These are phyloP conservation scores for Chromis chromis DNA, from an alignment of 2,797 vertebrate genomes.

Conservation along the genomic window DNA sequence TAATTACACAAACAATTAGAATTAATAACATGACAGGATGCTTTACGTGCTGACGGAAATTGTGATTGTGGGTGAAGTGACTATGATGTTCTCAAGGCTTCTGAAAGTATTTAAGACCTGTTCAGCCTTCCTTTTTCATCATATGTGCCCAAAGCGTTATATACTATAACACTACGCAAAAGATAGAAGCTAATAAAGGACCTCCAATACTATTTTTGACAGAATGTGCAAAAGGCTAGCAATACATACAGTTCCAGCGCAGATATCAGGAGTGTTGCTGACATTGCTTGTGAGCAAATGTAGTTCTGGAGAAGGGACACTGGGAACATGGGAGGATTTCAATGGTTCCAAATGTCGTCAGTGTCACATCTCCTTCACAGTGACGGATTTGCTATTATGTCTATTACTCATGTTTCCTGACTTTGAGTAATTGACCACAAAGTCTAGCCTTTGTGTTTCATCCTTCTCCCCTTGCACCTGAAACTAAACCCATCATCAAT, in stretches of 20 bases:
- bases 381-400: conserved; percentile 6
- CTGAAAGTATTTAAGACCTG: conserved; percentile 2
- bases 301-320: conserved; percentile 20
- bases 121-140: conserved; percentile 19
- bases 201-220: conserved; percentile 40
- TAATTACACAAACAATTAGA: conserved; percentile 36
- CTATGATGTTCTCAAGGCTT: conserved; percentile 5
- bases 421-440: conserved; percentile 7
- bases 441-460: conserved; percentile 25
- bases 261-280: conserved; percentile 19
- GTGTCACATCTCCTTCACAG: conserved; percentile 24
- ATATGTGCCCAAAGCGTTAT: conserved; percentile 8
- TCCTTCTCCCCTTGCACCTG: not conserved
- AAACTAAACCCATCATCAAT: conserved; percentile 32
- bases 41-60: conserved; percentile 27
- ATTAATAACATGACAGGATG: conserved; percentile 29
- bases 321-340: conserved; percentile 27
- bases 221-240: conserved; percentile 34
- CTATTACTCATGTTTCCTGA: conserved; percentile 17
- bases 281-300: conserved; percentile 32
- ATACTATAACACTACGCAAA: conserved; percentile 15
- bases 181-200: conserved; percentile 34
- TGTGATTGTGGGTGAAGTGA: conserved; percentile 21
- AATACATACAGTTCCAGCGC: conserved; percentile 19
- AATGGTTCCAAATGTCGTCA: conserved; percentile 23